Conservation (phyloP, 2,113 vertebrate genomes). For the Heliornis fulica region DNA sequence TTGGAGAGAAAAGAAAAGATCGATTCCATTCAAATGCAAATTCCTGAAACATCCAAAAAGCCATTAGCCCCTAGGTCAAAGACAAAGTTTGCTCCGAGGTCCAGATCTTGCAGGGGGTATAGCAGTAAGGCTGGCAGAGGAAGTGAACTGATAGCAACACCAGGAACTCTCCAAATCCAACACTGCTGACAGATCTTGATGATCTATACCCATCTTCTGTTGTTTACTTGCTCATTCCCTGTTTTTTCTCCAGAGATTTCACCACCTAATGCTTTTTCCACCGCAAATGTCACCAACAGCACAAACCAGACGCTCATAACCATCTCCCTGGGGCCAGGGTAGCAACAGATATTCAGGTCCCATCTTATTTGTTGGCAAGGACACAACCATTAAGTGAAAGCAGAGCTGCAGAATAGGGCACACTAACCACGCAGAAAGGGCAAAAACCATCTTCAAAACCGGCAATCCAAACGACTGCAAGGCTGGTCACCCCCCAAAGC, state of each 20-base stretch:
- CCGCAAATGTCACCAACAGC: background rate
- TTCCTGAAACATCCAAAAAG: background rate
- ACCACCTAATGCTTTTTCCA: background rate
- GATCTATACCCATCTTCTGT: background rate
- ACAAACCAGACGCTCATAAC: background rate
- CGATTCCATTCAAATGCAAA: conserved; percentile 18
- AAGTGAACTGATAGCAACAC: background rate
- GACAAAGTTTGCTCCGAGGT: background rate
- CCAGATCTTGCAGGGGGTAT: background rate
- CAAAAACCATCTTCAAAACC: background rate
- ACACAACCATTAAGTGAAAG: background rate
- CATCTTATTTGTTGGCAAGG: background rate
- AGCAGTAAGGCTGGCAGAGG: background rate
- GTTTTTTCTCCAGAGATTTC: background rate
- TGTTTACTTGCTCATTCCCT: background rate
- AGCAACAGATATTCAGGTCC: background rate
- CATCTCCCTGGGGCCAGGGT: background rate
- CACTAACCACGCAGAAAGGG: background rate
- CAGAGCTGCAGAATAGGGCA: background rate
- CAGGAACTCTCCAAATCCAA: background rate
- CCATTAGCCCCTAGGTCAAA: background rate
- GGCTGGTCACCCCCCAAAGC: background rate
- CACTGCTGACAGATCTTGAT: background rate
- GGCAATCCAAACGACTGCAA: background rate
- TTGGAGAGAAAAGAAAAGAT: background rate